Evolutionary conservation across 2,797 vertebrate genomes (phyloP), one percentile per base, ranked within the genome.

Genomic region (Tympanoctomys barrerae): DNA sequence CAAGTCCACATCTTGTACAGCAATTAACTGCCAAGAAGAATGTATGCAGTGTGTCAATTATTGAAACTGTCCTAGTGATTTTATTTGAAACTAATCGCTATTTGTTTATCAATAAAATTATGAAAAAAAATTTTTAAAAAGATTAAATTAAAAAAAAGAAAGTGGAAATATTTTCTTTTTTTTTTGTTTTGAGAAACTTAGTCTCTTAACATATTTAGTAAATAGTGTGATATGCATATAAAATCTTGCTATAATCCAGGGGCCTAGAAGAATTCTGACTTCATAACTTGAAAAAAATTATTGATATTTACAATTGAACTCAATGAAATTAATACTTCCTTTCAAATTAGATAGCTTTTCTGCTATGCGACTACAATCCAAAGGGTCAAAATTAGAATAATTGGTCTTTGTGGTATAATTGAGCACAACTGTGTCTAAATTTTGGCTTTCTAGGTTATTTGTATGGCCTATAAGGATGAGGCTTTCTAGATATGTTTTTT

Each of bases 141-240:
- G 4, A 39, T 39, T 2, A 39, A 39, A 39, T 39, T 39, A 39
- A 39, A 39, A 90, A 83, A 83, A 70, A 81, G 78, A 57, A 94
- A 87, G 46, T 83, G 46, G 11, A 80, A 88, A 75, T 75, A 91
- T 59, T 85, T 93, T 91, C 49, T 36, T 54, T 54, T 81, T 54
- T 88, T 54, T 88, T 83, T 66, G 33, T 87, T 91, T 94, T 52
- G 91, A 70, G 7, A 96, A 83, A n/a, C 57, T 31, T 73, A 49
- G 39, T 42, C 16, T 42, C 16, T 89, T 83, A 64, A 52, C 82
- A 80, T n/a, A 28, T 89, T 85, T 61, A 68, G n/a, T 36, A 93
- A 87, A 83, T 46, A 42, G 10, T 1, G 3, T 61, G 4, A 21
- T 91, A 49, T 31, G 4, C 7, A 19, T 52, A 87, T 61, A 9